phyloP scores from a whole-genome alignment of 2,113 vertebrate species.

The Crotalus viridis region DNA sequence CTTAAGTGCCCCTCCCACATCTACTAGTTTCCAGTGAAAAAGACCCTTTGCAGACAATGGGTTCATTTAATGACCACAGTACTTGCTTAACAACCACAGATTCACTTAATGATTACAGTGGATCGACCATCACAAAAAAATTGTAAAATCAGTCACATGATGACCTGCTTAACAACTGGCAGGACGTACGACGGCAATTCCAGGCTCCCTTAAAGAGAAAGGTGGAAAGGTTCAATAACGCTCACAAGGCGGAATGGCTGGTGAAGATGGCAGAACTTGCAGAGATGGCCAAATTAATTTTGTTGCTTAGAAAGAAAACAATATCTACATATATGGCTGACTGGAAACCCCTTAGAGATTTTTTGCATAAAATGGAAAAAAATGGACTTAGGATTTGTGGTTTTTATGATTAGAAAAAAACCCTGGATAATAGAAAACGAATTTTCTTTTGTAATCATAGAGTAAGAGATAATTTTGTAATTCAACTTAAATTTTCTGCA shows the following conservation, averaged over 20 bases:
- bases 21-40: background rate
- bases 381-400: background rate
- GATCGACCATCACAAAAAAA: background rate
- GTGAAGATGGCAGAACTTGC: background rate
- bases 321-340: background rate
- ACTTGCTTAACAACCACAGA: background rate
- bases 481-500: background rate
- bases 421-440: background rate
- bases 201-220: background rate
- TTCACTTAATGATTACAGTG: background rate
- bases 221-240: background rate
- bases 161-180: background rate
- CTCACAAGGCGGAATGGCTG: background rate
- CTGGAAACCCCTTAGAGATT: background rate
- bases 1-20: background rate
- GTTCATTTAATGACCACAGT: background rate
- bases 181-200: rapidly evolving
- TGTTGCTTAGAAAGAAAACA: background rate
- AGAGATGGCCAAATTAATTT: background rate
- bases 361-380: background rate
- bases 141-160: background rate
- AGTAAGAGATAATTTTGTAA: background rate
- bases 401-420: background rate
- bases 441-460: background rate
- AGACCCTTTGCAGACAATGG: background rate